Evolutionary conservation across 2,888 invertebrate species (phyloP).

Genomic region (Frankliniella fusca): DNA sequence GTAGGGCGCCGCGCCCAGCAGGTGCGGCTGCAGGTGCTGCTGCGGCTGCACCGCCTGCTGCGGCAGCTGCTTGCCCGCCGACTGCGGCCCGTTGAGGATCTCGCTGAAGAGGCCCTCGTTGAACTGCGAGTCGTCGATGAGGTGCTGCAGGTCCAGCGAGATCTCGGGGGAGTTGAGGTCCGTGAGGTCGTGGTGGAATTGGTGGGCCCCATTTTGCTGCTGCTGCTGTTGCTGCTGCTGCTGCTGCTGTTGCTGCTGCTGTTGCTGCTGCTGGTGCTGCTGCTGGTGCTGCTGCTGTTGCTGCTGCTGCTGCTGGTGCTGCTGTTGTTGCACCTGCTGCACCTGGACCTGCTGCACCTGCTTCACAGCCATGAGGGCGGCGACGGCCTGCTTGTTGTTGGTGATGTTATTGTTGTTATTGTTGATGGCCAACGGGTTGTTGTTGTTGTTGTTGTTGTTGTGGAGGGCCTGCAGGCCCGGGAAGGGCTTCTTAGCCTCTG

Average conservation of each 20-base stretch:
- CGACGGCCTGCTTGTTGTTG: slow-evolving; percentile 10
- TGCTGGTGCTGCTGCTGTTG: slow-evolving; percentile 52
- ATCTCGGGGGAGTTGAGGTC: slow-evolving; percentile 90
- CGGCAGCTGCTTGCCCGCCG: slow-evolving; percentile 42
- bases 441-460: slow-evolving; percentile 45
- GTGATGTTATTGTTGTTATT: slow-evolving; percentile 34
- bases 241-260: slow-evolving; percentile 58
- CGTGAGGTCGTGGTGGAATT: slow-evolving; percentile 65
- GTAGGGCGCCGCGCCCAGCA: slow-evolving; percentile 33
- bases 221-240: slow-evolving; percentile 68
- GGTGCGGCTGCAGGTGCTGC: slow-evolving; percentile 35
- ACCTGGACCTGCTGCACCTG: slow-evolving; percentile 42
- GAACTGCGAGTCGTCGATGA: slow-evolving; percentile 87
- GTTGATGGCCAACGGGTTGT: slow-evolving; percentile 36
- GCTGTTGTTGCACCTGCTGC: slow-evolving; percentile 41
- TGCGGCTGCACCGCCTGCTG: slow-evolving; percentile 41
- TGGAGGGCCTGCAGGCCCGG: slow-evolving; percentile 40
- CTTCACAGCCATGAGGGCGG: slow-evolving; percentile 33
- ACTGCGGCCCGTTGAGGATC: slow-evolving; percentile 57
- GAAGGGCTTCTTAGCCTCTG: slow-evolving; percentile 45
- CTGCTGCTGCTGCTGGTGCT: slow-evolving; percentile 44
- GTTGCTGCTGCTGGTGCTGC: slow-evolving; percentile 54
- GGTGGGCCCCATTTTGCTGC: slow-evolving; percentile 58
- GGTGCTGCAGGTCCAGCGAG: slow-evolving; percentile 83
- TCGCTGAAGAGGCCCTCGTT: slow-evolving; percentile 81